Evolutionary conservation across 2,113 vertebrate species (phyloP).

Genomic region (Dipodomys ordii): DNA sequence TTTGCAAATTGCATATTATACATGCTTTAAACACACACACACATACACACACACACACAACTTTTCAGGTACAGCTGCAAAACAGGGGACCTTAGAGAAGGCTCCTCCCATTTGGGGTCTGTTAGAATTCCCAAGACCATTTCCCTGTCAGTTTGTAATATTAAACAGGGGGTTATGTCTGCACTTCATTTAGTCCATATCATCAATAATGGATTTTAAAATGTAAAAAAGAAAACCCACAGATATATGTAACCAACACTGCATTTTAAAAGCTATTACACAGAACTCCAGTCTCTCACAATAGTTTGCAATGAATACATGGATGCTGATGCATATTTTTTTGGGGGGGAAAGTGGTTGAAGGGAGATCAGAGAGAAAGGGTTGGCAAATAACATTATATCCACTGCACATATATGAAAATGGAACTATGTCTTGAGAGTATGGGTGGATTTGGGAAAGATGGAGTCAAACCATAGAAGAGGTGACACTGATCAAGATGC

Average conservation of each 20-base stretch:
- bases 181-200: background rate
- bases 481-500: no score
- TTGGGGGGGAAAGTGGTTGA: no score
- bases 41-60: no score
- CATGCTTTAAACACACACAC: background rate
- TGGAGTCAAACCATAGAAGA: no score
- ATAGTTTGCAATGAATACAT: background rate
- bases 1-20: constrained; percentile 1
- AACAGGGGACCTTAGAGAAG: background rate
- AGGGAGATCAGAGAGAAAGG: no score
- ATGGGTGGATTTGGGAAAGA: no score
- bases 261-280: background rate
- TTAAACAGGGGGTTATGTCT: background rate
- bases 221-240: background rate
- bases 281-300: background rate
- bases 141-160: background rate
- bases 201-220: background rate
- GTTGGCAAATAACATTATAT: no score
- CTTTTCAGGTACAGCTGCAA: background rate
- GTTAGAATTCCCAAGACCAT: background rate
- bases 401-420: no score
- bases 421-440: no score
- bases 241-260: background rate
- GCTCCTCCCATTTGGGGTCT: background rate
- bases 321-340: no score